Conservation (phyloP, 2,888 invertebrate genomes). For the Dichetophora obliterata region DNA sequence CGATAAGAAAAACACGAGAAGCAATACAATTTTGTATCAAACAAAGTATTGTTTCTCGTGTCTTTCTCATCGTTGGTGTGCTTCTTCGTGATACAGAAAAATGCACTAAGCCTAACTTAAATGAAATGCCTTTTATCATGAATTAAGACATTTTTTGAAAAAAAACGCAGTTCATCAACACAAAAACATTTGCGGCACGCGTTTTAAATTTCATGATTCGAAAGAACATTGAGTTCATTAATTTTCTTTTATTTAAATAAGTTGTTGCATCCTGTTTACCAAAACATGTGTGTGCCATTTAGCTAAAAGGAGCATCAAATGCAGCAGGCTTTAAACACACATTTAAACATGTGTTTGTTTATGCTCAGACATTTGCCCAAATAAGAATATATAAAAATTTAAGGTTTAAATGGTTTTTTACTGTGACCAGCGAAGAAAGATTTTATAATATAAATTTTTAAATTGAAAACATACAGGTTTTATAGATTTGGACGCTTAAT, state of each 20-base stretch:
- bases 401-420: background rate
- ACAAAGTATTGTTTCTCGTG: no score
- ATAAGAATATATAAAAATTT: background rate
- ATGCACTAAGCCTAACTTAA: no score
- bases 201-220: background rate
- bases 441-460: no score
- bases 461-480: no score
- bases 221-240: background rate
- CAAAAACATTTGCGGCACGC: constrained; percentile 1
- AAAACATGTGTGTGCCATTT: background rate
- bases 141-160: background rate
- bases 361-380: no score
- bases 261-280: constrained; percentile 3
- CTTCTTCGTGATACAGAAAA: no score
- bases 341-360: constrained; percentile 3
- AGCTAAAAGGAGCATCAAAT: background rate
- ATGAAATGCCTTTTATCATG: no score
- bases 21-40: no score
- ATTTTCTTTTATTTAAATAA: background rate
- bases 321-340: constrained; percentile 1
- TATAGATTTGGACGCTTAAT: no score
- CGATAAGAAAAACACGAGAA: no score
- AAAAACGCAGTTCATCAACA: background rate
- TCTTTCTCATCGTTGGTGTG: no score
- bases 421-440: no score